These are phyloP conservation scores for Pseudolycoriella hygida DNA, from an alignment of 2,888 invertebrate genomes.

Conservation along the genomic window DNA sequence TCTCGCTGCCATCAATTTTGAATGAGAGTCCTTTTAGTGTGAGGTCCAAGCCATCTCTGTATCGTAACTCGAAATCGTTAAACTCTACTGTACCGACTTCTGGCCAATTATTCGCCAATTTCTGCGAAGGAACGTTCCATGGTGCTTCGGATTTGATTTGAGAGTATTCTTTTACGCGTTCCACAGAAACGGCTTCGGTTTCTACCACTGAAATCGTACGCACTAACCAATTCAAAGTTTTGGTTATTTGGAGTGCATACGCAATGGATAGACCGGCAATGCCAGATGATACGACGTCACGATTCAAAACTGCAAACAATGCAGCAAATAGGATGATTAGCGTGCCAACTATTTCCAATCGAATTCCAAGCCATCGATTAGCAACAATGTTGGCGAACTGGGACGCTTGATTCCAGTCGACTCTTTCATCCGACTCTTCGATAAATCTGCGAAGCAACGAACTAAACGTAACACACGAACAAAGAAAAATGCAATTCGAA, in stretches of 20 bases:
- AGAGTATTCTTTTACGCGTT: slow-evolving; percentile 90
- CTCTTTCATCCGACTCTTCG: slow-evolving; percentile 67
- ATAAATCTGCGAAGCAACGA: slow-evolving; percentile 59
- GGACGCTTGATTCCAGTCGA: slow-evolving; percentile 84
- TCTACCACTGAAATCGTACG: slow-evolving; percentile 93
- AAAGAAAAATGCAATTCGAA: neutral
- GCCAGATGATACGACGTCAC: no score
- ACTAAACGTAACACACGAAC: no score
- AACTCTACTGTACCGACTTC: no score
- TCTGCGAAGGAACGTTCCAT: slow-evolving; percentile 47
- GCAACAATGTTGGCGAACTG: slow-evolving; percentile 83
- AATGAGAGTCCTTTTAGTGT: no score
- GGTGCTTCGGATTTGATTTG: slow-evolving; percentile 71
- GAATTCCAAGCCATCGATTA: no score
- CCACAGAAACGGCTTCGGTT: slow-evolving; percentile 93
- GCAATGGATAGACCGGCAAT: slow-evolving; percentile 78
- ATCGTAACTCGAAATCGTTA: no score
- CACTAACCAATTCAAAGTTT: slow-evolving; percentile 90
- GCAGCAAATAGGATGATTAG: no score
- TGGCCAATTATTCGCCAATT: slow-evolving; percentile 42
- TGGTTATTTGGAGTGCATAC: slow-evolving; percentile 77
- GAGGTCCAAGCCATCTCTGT: no score
- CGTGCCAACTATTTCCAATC: no score
- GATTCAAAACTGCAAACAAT: no score
- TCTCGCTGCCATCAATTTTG: no score